Evolutionary conservation across 2,888 invertebrate species (phyloP).

Genomic region (Philopedon plagiatum): DNA sequence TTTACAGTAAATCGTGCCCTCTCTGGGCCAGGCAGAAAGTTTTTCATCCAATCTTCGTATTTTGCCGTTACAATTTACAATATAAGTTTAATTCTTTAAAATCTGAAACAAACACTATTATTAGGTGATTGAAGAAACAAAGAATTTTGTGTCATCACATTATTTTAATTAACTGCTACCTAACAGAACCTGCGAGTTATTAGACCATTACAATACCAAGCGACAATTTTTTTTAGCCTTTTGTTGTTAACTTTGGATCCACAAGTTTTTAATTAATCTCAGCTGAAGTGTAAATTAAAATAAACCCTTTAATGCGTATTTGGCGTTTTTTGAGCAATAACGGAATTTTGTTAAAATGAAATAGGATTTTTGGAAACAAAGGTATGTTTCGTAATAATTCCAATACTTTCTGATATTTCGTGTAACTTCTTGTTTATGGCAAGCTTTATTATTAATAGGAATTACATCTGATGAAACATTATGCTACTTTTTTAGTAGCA

Average conservation of each 20-base stretch:
- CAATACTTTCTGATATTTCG: no score
- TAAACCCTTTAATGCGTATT: constrained; percentile 37
- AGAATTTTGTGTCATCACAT: constrained; percentile 35
- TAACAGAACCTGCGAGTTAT: constrained; percentile 47
- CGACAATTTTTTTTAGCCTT: constrained; percentile 39
- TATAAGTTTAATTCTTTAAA: constrained; percentile 4
- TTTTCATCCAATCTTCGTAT: no score
- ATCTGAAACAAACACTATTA: neutral
- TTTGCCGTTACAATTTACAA: constrained; percentile 14
- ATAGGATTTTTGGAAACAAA: no score
- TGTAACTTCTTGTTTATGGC: no score
- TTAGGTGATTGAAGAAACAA: constrained; percentile 27
- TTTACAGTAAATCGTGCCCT: no score
- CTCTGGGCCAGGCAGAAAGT: no score
- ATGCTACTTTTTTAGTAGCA: no score
- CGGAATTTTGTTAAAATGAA: no score
- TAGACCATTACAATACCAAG: constrained; percentile 41
- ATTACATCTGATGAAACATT: no score
- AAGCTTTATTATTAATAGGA: no score
- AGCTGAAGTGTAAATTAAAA: constrained; percentile 34
- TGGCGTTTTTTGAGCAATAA: neutral
- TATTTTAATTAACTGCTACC: constrained; percentile 37
- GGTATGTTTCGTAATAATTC: no score
- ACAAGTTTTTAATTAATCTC: constrained; percentile 38
- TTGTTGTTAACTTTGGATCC: constrained; percentile 41